Percentiles rank a stretch among this genome's conserved stretches.
These are phyloP conservation scores for Sarcophaga caerulescens DNA, from an alignment of 2,888 invertebrate species.

Conservation along the genomic window DNA sequence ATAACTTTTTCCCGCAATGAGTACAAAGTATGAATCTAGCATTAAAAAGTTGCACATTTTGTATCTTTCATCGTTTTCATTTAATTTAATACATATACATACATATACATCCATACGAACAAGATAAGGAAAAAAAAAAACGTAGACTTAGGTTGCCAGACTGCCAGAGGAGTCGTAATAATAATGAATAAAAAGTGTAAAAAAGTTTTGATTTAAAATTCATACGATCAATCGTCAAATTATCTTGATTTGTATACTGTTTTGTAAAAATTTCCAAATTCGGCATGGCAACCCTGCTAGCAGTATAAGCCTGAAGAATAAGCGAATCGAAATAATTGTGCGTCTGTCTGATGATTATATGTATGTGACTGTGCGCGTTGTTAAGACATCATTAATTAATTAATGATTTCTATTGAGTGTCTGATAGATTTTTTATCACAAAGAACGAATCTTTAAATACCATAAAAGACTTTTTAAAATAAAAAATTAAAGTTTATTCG, in stretches of 20 bases:
- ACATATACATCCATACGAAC: neutral
- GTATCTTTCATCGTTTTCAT: slow-evolving; percentile 29
- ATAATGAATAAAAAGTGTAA: neutral
- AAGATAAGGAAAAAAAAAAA: neutral
- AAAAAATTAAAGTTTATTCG: neutral
- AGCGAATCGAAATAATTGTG: slow-evolving; percentile 6
- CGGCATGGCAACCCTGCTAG: neutral
- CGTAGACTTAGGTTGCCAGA: neutral
- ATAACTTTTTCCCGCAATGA: slow-evolving; percentile 12
- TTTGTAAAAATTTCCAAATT: too few relatives aligned
- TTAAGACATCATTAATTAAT: slow-evolving; percentile 68
- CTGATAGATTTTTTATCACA: slow-evolving; percentile 63
- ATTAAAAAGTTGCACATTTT: slow-evolving; percentile 25
- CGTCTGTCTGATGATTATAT: neutral
- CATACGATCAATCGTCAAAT: neutral
- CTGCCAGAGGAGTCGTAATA: too few relatives aligned
- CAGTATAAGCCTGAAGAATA: neutral
- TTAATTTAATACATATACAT: neutral
- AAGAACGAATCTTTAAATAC: slow-evolving; percentile 64
- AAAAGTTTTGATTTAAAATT: neutral
- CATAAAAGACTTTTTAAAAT: slow-evolving; percentile 48
- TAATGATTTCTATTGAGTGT: slow-evolving; percentile 66
- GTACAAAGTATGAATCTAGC: slow-evolving; percentile 48
- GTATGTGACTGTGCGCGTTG: slow-evolving; percentile 53
- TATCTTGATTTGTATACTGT: neutral